A percentile compares a stretch with the other conserved stretches of the same genome.
Evolutionary conservation across 2,888 invertebrate genomes (phyloP).

Genomic region (Daptonema setosum): DNA sequence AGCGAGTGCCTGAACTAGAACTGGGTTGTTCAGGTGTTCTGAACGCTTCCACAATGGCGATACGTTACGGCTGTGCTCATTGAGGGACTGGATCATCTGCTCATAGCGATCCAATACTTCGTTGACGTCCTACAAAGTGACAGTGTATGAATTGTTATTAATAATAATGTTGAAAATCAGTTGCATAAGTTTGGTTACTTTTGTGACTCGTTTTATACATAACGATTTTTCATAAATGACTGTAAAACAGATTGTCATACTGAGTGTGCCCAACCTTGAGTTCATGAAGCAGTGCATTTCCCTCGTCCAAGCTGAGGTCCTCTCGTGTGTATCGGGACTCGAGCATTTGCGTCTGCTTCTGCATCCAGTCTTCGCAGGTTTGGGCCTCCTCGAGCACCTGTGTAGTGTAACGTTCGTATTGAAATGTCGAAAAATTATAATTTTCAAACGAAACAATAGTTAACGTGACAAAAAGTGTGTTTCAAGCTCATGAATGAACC

Average conservation of each 20-base stretch:
- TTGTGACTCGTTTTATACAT: neutral
- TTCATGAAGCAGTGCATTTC: constrained; percentile 70
- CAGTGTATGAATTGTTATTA: neutral
- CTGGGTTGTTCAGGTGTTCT: constrained; percentile 53
- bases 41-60: constrained; percentile 72
- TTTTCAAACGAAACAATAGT: too few species aligned
- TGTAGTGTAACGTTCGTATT: too few species aligned
- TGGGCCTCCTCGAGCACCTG: constrained; percentile 69
- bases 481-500: too few species aligned
- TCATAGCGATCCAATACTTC: constrained; percentile 76
- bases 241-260: too few species aligned
- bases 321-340: constrained; percentile 83
- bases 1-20: constrained; percentile 71
- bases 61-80: constrained; percentile 55
- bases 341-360: constrained; percentile 47
- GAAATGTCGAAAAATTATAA: too few species aligned
- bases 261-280: constrained; percentile 48
- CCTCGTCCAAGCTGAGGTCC: constrained; percentile 71
- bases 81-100: constrained; percentile 55
- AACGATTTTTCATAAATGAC: too few species aligned
- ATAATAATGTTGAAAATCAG: neutral
- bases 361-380: constrained; percentile 75
- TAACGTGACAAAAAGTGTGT: too few species aligned
- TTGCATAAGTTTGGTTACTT: neutral
- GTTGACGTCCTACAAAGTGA: constrained; percentile 47